Base-by-base conservation (phyloP, 2,113 vertebrate genomes). In the Girardinichthys multiradiatus region DNA sequence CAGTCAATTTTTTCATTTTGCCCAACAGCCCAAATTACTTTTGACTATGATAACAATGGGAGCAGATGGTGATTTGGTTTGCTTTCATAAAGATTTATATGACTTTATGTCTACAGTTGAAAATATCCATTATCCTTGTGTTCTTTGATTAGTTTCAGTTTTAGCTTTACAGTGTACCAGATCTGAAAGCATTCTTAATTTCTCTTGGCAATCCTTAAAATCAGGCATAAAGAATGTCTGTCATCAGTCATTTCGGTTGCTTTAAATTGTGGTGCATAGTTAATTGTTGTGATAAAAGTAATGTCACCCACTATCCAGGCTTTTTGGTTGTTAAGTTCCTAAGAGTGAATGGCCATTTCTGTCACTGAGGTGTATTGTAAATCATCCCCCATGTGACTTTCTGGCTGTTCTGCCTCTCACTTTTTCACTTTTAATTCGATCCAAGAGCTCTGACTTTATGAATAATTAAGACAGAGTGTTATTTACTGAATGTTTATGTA, bases 401-500 rank as follows among this genome's bases (percentile, higher is more conserved):
- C 74, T 37, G 42, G 35, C 67, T 54, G 28, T 29, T 57, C 26
- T 19, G 4, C 29, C 58, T 5, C 3, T 61, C 11, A 24, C 8
- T 58, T 66, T 27, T 58, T 27, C 68, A 72, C 28, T 30, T 83
- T 76, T 74, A 78, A 83, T 87, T 87, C 70, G 74, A 28, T 42
- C 75, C 59, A 54, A 59, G 11, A 78, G 71, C 63, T 77, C 35
- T 24, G 60, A 21, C 30, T 82, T 74, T 73, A 83, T 88, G 72
- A 90, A 86, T 90, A 81, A 86, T 87, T 90, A 64, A 86, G 80
- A 42, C 9, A 7, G n/a, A 64, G 63, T 26, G 59, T 83, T 75
- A 86, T 81, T 90, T 73, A 81, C 33, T 68, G 76, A 84, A 76
- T 83, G 74, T 85, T 79, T 90, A 89, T 89, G 83, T 84, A 80